Evolutionary conservation across 2,113 vertebrate species (phyloP).

Genomic region (Scophthalmus maximus): DNA sequence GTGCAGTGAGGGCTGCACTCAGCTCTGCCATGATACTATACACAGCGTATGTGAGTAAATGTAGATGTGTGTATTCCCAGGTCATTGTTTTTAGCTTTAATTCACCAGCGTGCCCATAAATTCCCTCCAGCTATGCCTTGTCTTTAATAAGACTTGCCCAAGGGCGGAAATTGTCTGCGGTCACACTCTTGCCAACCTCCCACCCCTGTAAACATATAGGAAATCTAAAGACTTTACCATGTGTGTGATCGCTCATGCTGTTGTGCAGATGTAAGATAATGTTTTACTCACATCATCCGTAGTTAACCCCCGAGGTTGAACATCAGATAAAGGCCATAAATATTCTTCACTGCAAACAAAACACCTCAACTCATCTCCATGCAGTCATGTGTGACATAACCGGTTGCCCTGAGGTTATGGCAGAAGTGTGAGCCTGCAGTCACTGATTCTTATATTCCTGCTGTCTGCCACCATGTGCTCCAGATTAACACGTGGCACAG

Average conservation of each 20-base stretch:
- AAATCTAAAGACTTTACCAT: conserved; percentile 51
- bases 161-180: conserved; percentile 68
- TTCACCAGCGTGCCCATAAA: conserved; percentile 48
- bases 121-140: conserved; percentile 35
- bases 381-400: conserved; percentile 46
- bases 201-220: conserved; percentile 33
- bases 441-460: conserved; percentile 40
- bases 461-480: conserved; percentile 58
- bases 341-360: conserved; percentile 25
- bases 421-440: conserved; percentile 60
- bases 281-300: conserved; percentile 12
- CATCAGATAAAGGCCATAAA: conserved; percentile 36
- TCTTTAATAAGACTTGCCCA: conserved; percentile 61
- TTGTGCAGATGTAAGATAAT: conserved; percentile 14
- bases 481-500: conserved; percentile 57
- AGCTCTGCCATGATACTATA: conserved; percentile 33
- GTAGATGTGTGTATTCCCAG: neutral
- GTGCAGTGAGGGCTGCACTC: conserved; percentile 18
- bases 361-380: conserved; percentile 35
- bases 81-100: conserved; percentile 59
- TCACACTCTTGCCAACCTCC: conserved; percentile 58
- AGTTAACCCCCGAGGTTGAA: conserved; percentile 30
- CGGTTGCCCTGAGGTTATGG: conserved; percentile 53
- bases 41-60: neutral
- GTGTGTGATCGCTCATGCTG: conserved; percentile 20